These are phyloP conservation scores for Rynchops niger DNA, from an alignment of 2,113 vertebrate species.

Conservation along the genomic window DNA sequence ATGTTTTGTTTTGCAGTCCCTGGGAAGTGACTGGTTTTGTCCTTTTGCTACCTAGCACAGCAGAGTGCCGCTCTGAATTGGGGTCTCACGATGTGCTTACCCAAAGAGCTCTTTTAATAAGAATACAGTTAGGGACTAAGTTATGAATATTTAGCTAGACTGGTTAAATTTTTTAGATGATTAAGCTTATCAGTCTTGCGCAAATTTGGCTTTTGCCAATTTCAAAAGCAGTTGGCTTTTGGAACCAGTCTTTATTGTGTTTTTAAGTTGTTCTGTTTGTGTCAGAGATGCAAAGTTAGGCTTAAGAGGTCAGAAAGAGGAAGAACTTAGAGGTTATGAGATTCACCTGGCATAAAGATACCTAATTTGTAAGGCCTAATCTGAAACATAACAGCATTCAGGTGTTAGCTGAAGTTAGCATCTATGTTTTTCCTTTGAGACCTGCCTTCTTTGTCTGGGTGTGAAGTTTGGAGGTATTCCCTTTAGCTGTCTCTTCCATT, in stretches of 20 bases:
- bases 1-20: neutral
- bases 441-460: neutral
- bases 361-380: neutral
- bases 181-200: neutral
- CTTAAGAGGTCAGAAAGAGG: neutral
- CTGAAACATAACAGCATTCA: neutral
- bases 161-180: neutral
- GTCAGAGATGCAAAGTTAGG: neutral
- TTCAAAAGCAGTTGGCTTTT: neutral
- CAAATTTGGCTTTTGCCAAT: neutral
- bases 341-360: neutral
- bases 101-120: neutral
- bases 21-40: neutral
- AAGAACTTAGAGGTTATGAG: neutral
- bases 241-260: neutral
- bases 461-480: neutral
- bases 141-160: neutral
- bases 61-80: neutral
- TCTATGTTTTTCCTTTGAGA: neutral
- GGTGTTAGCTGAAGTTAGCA: neutral
- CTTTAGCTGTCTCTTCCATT: neutral
- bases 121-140: neutral
- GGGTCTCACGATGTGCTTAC: neutral
- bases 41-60: neutral
- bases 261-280: neutral